Conservation (phyloP, 2,113 vertebrate genomes). For the Cranoglanis bouderius region DNA sequence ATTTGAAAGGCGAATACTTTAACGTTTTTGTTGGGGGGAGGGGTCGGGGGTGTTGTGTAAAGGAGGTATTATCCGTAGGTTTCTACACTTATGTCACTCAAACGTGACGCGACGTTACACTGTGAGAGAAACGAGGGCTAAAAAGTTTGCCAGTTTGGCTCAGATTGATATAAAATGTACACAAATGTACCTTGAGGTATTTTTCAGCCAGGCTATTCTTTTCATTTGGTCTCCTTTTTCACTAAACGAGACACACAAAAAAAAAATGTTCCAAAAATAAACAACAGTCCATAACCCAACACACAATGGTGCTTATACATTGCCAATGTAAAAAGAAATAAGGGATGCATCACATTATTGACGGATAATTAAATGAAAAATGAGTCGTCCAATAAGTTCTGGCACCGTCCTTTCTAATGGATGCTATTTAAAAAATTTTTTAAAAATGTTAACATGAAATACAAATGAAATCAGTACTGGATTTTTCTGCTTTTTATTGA, state of each 20-base stretch:
- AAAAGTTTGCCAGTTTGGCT: slow-evolving; percentile 30
- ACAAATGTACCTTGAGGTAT: neutral
- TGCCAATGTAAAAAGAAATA: neutral
- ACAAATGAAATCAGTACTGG: neutral
- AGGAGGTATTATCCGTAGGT: slow-evolving; percentile 60
- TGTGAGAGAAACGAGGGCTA: slow-evolving; percentile 62
- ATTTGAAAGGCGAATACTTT: slow-evolving; percentile 50
- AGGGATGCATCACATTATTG: neutral
- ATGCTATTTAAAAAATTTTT: too few species aligned
- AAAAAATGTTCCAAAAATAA: too few species aligned
- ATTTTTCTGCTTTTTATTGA: neutral
- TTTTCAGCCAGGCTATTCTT: neutral
- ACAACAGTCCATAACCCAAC: neutral
- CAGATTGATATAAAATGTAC: neutral
- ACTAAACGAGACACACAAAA: neutral
- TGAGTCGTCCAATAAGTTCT: neutral
- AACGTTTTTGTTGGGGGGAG: neutral
- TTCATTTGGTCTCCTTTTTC: neutral
- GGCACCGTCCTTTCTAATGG: neutral
- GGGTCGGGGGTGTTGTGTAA: neutral
- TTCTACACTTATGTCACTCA: slow-evolving; percentile 58
- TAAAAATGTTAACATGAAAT: too few species aligned
- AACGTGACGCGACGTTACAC: slow-evolving; percentile 57
- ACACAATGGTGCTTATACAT: neutral
- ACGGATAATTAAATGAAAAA: neutral